Evolutionary conservation across 2,888 invertebrate genomes (phyloP), one percentile per base, ranked within the genome.

Genomic region (Apotomis betuletana): DNA sequence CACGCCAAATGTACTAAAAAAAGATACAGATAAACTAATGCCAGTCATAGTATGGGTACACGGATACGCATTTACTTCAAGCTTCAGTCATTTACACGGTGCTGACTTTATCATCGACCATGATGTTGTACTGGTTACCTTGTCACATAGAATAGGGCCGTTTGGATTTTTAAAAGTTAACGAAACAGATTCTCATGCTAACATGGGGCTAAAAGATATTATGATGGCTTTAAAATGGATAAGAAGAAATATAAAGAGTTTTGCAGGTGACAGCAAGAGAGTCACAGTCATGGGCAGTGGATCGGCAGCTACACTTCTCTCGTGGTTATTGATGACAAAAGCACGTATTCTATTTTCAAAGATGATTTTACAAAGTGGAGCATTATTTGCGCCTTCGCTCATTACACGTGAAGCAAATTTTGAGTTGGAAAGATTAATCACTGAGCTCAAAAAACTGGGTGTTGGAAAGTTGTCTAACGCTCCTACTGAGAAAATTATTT

Each of bases 121-220:
- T 69, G 87, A 90, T 72, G 74, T 92, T 2, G 69, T 93, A 51
- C 78, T 93, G 12, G 81, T 92, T 1, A 90, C 87, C 52, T 76
- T 90, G 0, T 83, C 90, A 1, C 91, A 93, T 69, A 85, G 94
- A 78, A 81, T 93, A 63, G 91, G 92, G 4, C 88, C 83, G 0
- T 90, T 93, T 70, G 93, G 93, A 12, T 94, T 92, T 80, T 75
- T 91, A 36, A 92, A 90, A 77, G 38, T 85, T 3, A 89, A 90
- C 70, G 84, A 89, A 46, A 81, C 84, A 0, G 86, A 88, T 51
- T 46, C 83, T 9, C 77, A 90, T 75, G 85, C 83, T 0, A 93
- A 94, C 74, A 91, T 93, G 92, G 93, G 93, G 2, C 80, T 93
- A 12, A 93, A 90, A 80, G 93, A 94, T 77, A 90, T 93, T 54